Evolutionary conservation across 2,113 vertebrate species (phyloP).

Genomic region (Cisticola juncidis): DNA sequence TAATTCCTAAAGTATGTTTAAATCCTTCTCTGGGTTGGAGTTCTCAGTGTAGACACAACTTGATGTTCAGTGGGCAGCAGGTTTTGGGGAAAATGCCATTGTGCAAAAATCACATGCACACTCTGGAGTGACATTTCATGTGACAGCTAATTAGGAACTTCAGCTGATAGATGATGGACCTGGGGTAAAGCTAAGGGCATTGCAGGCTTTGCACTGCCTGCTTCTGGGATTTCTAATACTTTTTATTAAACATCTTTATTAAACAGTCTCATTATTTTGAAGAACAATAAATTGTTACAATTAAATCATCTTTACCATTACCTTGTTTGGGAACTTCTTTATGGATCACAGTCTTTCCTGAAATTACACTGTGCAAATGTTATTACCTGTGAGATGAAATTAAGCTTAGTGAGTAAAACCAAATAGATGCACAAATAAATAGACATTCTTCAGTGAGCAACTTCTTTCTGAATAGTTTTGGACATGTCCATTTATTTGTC

Average conservation of each 20-base stretch:
- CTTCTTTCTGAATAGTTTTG: neutral
- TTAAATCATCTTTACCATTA: neutral
- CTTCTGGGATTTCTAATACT: neutral
- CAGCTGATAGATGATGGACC: neutral
- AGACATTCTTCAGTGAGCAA: neutral
- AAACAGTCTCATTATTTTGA: neutral
- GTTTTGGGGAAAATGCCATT: neutral
- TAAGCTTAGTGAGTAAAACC: neutral
- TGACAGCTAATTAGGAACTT: neutral
- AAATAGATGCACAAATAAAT: constrained; percentile 15
- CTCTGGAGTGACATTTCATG: neutral
- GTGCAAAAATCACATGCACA: neutral
- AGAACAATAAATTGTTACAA: neutral
- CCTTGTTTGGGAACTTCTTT: neutral
- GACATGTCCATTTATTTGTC: neutral
- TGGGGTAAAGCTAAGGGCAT: neutral
- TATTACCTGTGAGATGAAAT: neutral
- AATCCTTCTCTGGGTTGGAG: neutral
- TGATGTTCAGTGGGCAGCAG: neutral
- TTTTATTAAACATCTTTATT: neutral
- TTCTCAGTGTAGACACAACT: neutral
- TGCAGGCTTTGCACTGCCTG: neutral
- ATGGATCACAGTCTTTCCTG: neutral
- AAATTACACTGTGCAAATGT: neutral
- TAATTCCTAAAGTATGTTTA: neutral